A percentile compares a stretch with the other conserved stretches of the same genome.
phyloP scores from a whole-genome alignment of 2,888 invertebrate genomes.

The Synergus umbraculus region DNA sequence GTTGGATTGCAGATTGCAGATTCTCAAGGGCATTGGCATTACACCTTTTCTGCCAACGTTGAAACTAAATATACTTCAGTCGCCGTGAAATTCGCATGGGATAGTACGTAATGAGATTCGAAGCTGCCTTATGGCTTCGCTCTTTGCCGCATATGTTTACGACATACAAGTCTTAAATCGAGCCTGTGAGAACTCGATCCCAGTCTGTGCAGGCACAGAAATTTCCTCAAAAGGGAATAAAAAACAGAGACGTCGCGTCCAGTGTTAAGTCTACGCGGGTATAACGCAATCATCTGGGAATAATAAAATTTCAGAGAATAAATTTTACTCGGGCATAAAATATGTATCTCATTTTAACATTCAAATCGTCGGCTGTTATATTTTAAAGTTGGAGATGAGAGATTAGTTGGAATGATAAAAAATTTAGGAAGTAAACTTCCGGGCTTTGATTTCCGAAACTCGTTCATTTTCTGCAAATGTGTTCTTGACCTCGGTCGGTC shows the following conservation, averaged over 20 bases:
- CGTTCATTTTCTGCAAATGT: constrained; percentile 4
- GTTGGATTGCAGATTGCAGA: constrained; percentile 7
- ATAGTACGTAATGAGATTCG: constrained; percentile 47
- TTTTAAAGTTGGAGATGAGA: neutral
- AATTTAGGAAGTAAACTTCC: constrained; percentile 1
- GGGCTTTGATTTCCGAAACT: neutral
- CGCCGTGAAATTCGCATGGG: constrained; percentile 38
- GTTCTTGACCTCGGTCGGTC: neutral
- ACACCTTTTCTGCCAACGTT: neutral
- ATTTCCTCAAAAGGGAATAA: neutral
- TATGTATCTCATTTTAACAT: neutral
- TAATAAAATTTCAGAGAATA: constrained; percentile 3
- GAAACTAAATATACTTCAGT: constrained; percentile 33
- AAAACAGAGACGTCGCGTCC: neutral
- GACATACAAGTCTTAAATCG: neutral
- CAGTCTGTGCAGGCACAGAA: neutral
- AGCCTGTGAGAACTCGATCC: neutral
- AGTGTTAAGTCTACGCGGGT: neutral
- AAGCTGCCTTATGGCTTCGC: constrained; percentile 50
- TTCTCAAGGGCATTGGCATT: constrained; percentile 1
- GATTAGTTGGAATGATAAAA: neutral
- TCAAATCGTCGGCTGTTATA: neutral
- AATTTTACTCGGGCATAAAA: constrained; percentile 13
- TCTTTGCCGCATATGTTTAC: constrained; percentile 37
- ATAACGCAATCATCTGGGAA: neutral